Conservation (phyloP, 1,140 invertebrate genomes). For the Ladona fulva region DNA sequence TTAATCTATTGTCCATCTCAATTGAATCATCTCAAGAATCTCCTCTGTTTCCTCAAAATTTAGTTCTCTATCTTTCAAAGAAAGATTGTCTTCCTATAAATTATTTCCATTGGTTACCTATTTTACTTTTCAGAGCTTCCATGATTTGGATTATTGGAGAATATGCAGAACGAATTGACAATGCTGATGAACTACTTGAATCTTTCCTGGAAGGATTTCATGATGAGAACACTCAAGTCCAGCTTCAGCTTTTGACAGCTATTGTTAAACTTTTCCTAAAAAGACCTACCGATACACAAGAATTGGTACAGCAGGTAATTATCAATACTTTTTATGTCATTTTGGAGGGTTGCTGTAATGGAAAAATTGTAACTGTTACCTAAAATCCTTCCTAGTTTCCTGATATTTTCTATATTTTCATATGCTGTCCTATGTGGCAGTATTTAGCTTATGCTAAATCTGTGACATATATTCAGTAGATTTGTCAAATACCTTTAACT, state of each 20-base stretch:
- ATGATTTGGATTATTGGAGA: constrained; percentile 99
- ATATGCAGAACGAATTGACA: constrained; percentile 98
- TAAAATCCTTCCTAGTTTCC: no score
- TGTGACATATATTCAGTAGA: no score
- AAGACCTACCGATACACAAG: constrained; percentile 95
- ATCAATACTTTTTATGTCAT: neutral
- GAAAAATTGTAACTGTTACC: no score
- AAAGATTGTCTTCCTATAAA: neutral
- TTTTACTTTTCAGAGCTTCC: constrained; percentile 59
- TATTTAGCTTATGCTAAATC: no score
- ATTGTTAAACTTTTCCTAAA: constrained; percentile 99
- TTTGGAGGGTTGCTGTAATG: neutral
- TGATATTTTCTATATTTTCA: no score
- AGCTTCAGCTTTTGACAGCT: constrained; percentile 91
- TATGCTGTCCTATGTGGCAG: no score
- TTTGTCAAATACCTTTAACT: no score
- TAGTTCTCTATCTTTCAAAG: constrained; percentile 12
- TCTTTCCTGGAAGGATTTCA: constrained; percentile 99
- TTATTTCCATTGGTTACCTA: constrained; percentile 18
- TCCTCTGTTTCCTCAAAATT: neutral
- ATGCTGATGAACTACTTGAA: constrained; percentile 96
- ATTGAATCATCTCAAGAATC: neutral
- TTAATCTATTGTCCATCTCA: constrained; percentile 13
- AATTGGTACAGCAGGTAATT: constrained; percentile 75
- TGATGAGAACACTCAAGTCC: constrained; percentile 98